phyloP scores from a whole-genome alignment of 2,113 vertebrate genomes.

The Murina feae region DNA sequence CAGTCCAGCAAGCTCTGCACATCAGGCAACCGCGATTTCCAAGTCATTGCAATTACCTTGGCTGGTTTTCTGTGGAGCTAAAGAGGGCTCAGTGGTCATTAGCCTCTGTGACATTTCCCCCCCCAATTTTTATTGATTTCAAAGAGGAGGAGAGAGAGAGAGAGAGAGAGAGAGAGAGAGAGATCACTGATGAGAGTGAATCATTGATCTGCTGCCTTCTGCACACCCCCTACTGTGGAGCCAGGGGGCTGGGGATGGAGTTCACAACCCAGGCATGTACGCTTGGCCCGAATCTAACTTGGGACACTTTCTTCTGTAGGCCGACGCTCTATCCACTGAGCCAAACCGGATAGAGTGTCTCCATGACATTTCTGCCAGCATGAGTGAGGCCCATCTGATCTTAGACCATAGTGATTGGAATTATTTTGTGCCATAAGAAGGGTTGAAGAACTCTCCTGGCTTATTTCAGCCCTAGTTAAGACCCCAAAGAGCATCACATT shows the following conservation, averaged over 20 bases:
- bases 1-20: neutral
- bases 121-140: too few relatives aligned
- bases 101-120: constrained; percentile 21
- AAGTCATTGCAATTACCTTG: neutral
- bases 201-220: too few relatives aligned
- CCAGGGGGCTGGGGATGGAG: too few relatives aligned
- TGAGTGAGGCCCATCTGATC: constrained; percentile 25
- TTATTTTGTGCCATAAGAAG: neutral
- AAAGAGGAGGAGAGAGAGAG: too few relatives aligned
- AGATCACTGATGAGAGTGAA: too few relatives aligned
- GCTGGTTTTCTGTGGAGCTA: neutral
- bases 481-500: neutral
- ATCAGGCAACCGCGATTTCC: constrained; percentile 4
- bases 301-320: too few relatives aligned
- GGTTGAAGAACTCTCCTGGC: neutral
- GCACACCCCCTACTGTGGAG: too few relatives aligned
- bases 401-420: neutral
- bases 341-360: neutral
- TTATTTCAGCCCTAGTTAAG: neutral
- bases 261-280: too few relatives aligned
- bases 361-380: constrained; percentile 26
- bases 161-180: too few relatives aligned
- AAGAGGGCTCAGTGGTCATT: constrained; percentile 26
- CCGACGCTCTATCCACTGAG: too few relatives aligned
- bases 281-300: too few relatives aligned